These are phyloP conservation scores for Clarias fuscus DNA, from an alignment of 2,797 vertebrate genomes.

Conservation along the genomic window DNA sequence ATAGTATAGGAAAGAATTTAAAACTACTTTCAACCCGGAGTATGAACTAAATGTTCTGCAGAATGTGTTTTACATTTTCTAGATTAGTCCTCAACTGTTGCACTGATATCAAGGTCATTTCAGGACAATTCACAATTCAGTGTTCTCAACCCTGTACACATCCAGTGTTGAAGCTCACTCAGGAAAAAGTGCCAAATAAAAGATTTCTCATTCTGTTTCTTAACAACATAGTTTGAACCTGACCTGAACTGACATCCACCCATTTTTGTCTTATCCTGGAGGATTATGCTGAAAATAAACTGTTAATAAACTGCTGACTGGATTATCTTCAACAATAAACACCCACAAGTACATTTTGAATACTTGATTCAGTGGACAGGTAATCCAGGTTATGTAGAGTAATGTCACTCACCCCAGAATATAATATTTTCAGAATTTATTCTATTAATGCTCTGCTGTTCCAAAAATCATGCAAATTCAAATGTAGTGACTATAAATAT, in stretches of 20 bases:
- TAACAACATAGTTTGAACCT: slow-evolving; percentile 13
- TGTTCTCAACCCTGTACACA: background rate
- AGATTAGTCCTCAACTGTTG: background rate
- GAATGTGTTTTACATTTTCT: background rate
- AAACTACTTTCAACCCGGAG: background rate
- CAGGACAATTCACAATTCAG: background rate
- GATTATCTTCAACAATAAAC: slow-evolving; percentile 48
- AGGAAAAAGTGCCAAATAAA: background rate
- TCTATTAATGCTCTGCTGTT: background rate
- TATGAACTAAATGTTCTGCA: background rate
- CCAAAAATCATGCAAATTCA: background rate
- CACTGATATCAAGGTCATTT: background rate
- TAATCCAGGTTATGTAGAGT: slow-evolving; percentile 44
- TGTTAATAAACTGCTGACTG: slow-evolving; percentile 22
- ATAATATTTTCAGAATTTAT: slow-evolving; percentile 9
- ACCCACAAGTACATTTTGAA: slow-evolving; percentile 34
- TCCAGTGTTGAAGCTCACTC: background rate
- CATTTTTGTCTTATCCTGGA: slow-evolving; percentile 36
- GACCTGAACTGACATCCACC: slow-evolving; percentile 38
- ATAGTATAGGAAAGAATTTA: no score
- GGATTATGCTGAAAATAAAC: background rate
- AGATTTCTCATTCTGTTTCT: background rate
- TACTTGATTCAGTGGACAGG: slow-evolving; percentile 25
- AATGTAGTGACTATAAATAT: background rate
- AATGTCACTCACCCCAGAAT: slow-evolving; percentile 7